Base-by-base conservation (phyloP, 1,140 invertebrate species). In the Yoshiicerus persimilis region DNA sequence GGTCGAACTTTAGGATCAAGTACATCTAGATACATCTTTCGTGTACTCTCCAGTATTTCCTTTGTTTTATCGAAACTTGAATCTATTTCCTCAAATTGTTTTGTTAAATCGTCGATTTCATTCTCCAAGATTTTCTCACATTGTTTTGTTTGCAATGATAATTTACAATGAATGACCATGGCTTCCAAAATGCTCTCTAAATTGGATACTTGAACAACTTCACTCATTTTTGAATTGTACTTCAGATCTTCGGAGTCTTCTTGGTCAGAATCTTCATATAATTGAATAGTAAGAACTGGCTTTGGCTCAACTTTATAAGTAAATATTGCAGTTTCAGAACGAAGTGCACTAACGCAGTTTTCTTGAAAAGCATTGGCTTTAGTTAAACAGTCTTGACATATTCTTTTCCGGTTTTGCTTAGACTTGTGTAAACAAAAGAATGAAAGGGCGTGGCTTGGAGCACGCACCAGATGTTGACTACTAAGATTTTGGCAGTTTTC, bases 381-480 rank as follows among this genome's bases (percentile, higher is more conserved):
- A 39, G 93, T 88, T 88, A 93, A 93, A 91, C 94, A 94, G 27
- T 92, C 91, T 84, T 91, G 86, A 88, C 94, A 94, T 39, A 93
- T 92, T 62, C 93, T 92, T 87, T 92, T 91, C 38, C 92, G 92
- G 87, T 93, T 93, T 56, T 92, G 92, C 83, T 92, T 92, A n/a
- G 87, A 92, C 87, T 90, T 91, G 88, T 93, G 93, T 0, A 93
- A 94, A 91, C 86, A 39, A 36, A 77, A 87, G 27, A 62, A 87
- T 11, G 66, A 64, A 23, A 41, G 16, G 30, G 36, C 34, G 27
- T 25, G 36, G 3, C 62, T 41, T 23, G 64, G 86, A 4, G 70
- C 64, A 23, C 27, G 38, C 13, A 87, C 30, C 16, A 87, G 32
- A 11, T 38, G 34, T 6, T 34, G 32, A 34, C 13, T 16, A 25